These are phyloP conservation scores for Pangasius krempfi DNA, from an alignment of 2,797 vertebrate genomes.

Conservation along the genomic window DNA sequence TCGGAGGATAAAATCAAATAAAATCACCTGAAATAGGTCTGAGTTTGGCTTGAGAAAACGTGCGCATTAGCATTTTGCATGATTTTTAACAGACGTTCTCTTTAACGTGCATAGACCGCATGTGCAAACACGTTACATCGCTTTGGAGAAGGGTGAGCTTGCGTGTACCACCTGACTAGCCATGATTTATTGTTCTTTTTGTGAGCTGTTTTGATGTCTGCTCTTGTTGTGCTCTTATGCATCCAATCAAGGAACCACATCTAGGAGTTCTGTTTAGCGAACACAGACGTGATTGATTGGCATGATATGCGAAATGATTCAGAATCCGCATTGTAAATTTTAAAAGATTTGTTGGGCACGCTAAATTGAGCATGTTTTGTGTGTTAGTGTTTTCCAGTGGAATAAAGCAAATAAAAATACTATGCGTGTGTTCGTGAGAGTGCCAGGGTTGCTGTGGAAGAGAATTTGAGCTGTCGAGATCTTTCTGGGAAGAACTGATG, in stretches of 20 bases:
- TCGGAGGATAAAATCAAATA: not conserved
- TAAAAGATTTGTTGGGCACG: not conserved
- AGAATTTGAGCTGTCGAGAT: not conserved
- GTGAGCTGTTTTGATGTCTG: not conserved
- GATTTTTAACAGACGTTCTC: not conserved
- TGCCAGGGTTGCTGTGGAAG: not conserved
- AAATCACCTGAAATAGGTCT: not conserved
- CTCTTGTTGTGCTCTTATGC: not conserved
- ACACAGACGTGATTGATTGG: not conserved
- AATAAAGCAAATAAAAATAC: not conserved
- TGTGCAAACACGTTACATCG: not conserved
- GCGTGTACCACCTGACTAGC: not conserved
- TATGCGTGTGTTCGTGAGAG: not conserved
- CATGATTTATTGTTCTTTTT: not conserved
- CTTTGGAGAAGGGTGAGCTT: not conserved
- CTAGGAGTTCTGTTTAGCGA: not conserved
- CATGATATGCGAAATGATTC: not conserved
- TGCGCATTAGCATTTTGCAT: not conserved
- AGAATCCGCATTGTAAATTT: not conserved
- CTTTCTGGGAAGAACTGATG: conserved; percentile 25
- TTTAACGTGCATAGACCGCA: not conserved
- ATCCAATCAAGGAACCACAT: conserved; percentile 1
- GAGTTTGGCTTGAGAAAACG: not conserved
- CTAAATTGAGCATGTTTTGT: not conserved
- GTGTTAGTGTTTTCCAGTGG: not conserved